These are phyloP conservation scores for Macropus fuliginosus DNA, from an alignment of 2,797 vertebrate species.

Conservation along the genomic window DNA sequence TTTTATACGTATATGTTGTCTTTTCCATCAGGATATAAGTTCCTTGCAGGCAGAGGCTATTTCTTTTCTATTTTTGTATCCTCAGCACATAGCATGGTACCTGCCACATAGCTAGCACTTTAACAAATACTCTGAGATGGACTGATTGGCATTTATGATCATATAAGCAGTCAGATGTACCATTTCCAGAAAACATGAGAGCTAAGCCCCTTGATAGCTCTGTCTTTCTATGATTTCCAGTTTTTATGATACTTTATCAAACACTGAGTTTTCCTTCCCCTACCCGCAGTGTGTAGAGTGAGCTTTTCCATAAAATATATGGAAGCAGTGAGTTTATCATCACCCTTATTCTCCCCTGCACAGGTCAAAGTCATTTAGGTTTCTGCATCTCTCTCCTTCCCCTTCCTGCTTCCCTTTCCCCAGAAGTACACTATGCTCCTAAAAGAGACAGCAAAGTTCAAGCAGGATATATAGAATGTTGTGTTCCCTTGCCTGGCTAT, in stretches of 20 bases:
- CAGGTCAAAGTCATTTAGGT: not conserved
- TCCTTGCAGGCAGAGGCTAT: not conserved
- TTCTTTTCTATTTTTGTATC: not conserved
- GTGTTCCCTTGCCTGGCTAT: not conserved
- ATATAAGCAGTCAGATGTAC: conserved; percentile 35
- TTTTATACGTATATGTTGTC: not conserved
- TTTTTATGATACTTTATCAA: conserved; percentile 31
- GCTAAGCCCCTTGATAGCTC: not conserved
- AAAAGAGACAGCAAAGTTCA: conserved; percentile 15
- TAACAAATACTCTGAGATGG: not conserved
- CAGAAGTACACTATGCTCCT: not conserved
- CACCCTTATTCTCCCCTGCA: conserved; percentile 47
- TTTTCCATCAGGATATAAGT: not conserved
- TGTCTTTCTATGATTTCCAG: conserved; percentile 14
- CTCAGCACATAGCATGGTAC: not conserved
- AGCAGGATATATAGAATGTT: not conserved
- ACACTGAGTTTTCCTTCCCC: not conserved
- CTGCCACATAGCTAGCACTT: not conserved
- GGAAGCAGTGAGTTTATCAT: conserved; percentile 16
- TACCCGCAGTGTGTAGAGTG: not conserved
- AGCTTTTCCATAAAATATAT: not conserved
- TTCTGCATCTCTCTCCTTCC: not conserved
- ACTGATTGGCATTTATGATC: conserved; percentile 42
- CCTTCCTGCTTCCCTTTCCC: not conserved
- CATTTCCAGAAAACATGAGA: conserved; percentile 12